phyloP scores from a whole-genome alignment of 2,888 invertebrate genomes.

The Zootermopsis nevadensis region DNA sequence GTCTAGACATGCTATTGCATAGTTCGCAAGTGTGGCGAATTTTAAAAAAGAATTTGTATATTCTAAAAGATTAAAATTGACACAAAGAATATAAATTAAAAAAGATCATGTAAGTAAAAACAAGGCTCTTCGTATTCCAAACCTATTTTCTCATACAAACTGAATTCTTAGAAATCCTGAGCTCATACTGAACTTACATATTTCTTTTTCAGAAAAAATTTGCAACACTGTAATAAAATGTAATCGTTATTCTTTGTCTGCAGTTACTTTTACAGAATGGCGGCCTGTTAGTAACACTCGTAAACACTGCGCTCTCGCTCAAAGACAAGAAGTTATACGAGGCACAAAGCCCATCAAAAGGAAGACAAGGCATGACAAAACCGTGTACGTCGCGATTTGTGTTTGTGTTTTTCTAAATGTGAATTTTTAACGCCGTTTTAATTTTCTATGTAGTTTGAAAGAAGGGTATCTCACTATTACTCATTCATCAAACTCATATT shows the following conservation, averaged over 20 bases:
- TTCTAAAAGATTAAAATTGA: neutral
- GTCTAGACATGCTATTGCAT: neutral
- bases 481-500: too few species aligned
- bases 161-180: neutral
- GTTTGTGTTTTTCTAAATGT: neutral
- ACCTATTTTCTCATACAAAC: neutral
- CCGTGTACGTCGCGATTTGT: neutral
- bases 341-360: neutral
- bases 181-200: neutral
- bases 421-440: neutral
- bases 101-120: neutral
- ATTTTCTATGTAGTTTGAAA: neutral
- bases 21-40: neutral
- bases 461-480: too few species aligned
- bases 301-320: neutral
- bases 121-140: neutral
- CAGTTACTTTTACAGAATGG: neutral
- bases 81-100: neutral
- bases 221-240: neutral
- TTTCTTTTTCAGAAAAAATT: neutral
- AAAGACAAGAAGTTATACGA: neutral
- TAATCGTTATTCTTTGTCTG: neutral
- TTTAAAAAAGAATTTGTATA: neutral
- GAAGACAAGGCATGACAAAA: neutral
- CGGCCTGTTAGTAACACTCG: neutral